A percentile compares a stretch with the other conserved stretches of the same genome.
Conservation (phyloP, 2,113 vertebrate species). For the Eurypyga helias region DNA sequence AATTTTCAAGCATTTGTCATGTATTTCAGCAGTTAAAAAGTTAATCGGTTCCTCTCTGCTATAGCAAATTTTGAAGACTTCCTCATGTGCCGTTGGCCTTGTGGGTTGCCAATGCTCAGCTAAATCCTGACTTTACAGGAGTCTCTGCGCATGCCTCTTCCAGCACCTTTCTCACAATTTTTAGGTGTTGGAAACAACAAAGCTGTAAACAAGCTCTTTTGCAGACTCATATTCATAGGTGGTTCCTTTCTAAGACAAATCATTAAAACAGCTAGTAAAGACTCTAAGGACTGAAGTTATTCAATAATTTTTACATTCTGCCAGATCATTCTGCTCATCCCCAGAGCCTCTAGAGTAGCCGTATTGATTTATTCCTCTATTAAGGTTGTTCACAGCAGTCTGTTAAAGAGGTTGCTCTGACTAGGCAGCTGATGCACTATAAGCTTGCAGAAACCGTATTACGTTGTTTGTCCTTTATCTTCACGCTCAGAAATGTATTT, state of each 20-base stretch:
- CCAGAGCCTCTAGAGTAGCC: neutral
- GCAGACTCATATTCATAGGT: neutral
- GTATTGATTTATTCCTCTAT: neutral
- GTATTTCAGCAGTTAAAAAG: neutral
- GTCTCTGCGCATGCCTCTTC: neutral
- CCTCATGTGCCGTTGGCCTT: neutral
- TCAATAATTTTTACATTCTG: neutral
- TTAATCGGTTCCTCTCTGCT: neutral
- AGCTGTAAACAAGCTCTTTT: neutral
- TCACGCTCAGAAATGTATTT: neutral
- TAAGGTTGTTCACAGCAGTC: neutral
- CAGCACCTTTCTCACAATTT: neutral
- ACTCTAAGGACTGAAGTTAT: neutral
- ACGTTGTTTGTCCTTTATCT: neutral
- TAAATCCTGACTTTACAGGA: neutral
- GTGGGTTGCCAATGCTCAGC: neutral
- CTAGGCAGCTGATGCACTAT: neutral
- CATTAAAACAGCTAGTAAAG: neutral
- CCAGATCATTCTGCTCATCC: neutral
- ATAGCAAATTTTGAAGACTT: fast-evolving
- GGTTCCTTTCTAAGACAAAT: neutral
- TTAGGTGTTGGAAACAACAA: fast-evolving
- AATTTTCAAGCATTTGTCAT: neutral
- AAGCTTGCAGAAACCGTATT: neutral
- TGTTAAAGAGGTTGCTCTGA: neutral